Conservation (phyloP, 2,888 invertebrate genomes). For the Andrena hattorfiana region DNA sequence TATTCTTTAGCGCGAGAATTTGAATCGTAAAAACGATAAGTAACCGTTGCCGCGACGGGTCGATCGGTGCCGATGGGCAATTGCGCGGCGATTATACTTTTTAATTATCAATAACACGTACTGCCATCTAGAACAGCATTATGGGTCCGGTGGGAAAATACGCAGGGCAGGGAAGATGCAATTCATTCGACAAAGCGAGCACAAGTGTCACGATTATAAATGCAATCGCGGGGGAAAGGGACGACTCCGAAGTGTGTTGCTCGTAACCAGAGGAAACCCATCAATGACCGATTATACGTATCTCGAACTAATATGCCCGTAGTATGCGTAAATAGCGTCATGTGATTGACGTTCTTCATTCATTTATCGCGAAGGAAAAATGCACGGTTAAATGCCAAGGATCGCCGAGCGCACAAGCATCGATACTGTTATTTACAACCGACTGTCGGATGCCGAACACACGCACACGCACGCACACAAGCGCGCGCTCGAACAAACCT, state of each 20-base stretch:
- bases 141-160: slow-evolving; percentile 51
- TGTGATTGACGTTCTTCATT: slow-evolving; percentile 25
- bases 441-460: slow-evolving; percentile 41
- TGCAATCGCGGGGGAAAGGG: slow-evolving; percentile 1
- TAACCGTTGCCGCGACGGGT: neutral
- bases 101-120: slow-evolving; percentile 59
- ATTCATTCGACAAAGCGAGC: slow-evolving; percentile 63
- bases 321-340: slow-evolving; percentile 33
- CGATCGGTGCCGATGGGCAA: neutral
- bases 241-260: slow-evolving; percentile 3
- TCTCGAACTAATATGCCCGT: neutral
- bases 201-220: slow-evolving; percentile 23
- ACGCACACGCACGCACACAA: neutral
- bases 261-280: slow-evolving; percentile 14
- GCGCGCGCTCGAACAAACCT: slow-evolving; percentile 45
- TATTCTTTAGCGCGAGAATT: neutral
- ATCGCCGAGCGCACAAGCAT: slow-evolving; percentile 7
- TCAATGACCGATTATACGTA: slow-evolving; percentile 41
- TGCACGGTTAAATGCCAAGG: neutral
- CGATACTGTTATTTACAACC: slow-evolving; percentile 57
- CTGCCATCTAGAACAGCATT: slow-evolving; percentile 52
- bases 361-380: slow-evolving; percentile 30
- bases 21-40: neutral
- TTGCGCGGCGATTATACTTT: slow-evolving; percentile 61
- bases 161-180: slow-evolving; percentile 66